Evolutionary conservation across 2,797 vertebrate genomes (phyloP).

Genomic region (Psittacula derbiana): DNA sequence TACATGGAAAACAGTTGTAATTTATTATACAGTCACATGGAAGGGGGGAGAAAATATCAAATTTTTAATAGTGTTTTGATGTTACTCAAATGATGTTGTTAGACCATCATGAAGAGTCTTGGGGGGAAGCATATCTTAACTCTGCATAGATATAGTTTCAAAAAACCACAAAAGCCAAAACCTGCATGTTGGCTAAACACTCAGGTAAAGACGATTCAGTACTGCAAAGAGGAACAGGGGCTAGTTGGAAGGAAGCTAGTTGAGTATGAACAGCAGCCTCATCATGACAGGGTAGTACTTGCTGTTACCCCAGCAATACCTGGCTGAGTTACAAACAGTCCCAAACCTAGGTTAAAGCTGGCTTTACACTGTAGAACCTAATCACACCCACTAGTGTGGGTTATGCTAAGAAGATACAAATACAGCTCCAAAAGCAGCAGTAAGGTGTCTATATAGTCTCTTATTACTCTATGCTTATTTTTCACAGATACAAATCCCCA

Average conservation of each 20-base stretch:
- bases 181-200: background rate
- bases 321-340: background rate
- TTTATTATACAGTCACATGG: background rate
- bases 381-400: background rate
- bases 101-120: background rate
- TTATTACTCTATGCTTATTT: conserved; percentile 47
- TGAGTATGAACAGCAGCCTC: background rate
- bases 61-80: background rate
- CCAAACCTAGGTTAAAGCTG: background rate
- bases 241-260: fast-evolving
- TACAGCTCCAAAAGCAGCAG: background rate
- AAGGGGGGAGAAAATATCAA: too few relatives aligned
- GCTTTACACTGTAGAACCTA: background rate
- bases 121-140: background rate
- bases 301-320: background rate
- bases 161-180: background rate
- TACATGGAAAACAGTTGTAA: background rate
- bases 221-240: background rate
- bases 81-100: background rate
- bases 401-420: background rate
- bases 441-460: background rate
- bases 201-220: fast-evolving
- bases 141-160: background rate
- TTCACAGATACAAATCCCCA: conserved; percentile 60
- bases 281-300: fast-evolving